A percentile compares a stretch with the other conserved stretches of the same genome.
Evolutionary conservation across 1,140 invertebrate genomes (phyloP).

Genomic region (Phthorimaea operculella): DNA sequence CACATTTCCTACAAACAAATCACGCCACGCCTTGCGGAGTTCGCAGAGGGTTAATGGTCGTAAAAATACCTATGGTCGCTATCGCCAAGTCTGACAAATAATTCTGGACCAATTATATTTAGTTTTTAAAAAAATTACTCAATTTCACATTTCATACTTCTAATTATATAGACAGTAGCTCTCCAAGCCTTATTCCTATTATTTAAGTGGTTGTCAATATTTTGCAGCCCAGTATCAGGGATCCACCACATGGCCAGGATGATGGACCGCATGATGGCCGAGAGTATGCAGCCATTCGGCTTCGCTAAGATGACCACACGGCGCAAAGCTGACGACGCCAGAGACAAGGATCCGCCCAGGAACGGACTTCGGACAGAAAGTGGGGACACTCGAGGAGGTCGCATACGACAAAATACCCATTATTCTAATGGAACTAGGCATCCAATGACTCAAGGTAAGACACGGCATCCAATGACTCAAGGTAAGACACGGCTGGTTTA

Average conservation of each 20-base stretch:
- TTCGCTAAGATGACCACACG: constrained; percentile 71
- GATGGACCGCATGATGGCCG: constrained; percentile 77
- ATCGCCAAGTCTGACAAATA: no score
- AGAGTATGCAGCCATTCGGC: constrained; percentile 71
- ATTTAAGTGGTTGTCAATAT: neutral
- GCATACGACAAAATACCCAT: constrained; percentile 36
- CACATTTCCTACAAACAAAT: no score
- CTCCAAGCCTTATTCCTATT: neutral
- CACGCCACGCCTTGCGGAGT: no score
- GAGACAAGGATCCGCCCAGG: constrained; percentile 25
- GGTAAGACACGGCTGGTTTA: no score
- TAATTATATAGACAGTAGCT: no score
- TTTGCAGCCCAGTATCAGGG: constrained; percentile 59
- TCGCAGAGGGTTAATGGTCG: no score
- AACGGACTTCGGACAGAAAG: constrained; percentile 55
- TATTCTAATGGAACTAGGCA: constrained; percentile 45
- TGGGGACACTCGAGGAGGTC: constrained; percentile 34
- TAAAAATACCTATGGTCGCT: no score
- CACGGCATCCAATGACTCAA: no score
- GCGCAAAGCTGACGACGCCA: constrained; percentile 24
- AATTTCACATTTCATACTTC: no score
- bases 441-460: constrained; percentile 57
- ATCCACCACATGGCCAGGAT: constrained; percentile 76
- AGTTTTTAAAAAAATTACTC: no score
- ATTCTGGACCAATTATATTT: no score